These are phyloP conservation scores for Pedicia rivosa DNA, from an alignment of 2,888 invertebrate genomes.

Conservation along the genomic window DNA sequence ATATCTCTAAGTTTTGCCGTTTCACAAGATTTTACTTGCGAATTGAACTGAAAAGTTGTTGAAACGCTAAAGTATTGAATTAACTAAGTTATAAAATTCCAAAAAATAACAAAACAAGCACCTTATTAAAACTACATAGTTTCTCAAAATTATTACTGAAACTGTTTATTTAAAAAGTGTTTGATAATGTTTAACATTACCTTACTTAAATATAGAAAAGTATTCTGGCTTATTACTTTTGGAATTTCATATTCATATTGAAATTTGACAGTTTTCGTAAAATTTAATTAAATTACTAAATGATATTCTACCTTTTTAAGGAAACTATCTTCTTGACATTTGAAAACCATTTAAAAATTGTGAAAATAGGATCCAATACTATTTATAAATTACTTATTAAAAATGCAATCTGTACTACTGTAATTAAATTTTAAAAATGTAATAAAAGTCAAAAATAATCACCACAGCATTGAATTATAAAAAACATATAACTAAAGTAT, in stretches of 20 bases:
- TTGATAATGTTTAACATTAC: background rate
- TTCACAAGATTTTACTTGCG: constrained; percentile 1
- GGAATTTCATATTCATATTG: constrained; percentile 60
- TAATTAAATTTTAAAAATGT: too few relatives aligned
- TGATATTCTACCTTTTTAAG: constrained; percentile 42
- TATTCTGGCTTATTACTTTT: constrained; percentile 57
- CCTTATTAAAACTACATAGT: too few relatives aligned
- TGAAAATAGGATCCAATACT: too few relatives aligned
- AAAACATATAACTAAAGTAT: too few relatives aligned
- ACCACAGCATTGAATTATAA: too few relatives aligned
- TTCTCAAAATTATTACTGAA: too few relatives aligned
- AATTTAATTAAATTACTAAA: too few relatives aligned
- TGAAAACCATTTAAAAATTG: constrained; percentile 60
- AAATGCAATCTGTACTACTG: too few relatives aligned
- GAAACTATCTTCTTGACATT: constrained; percentile 57
- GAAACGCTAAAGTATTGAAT: background rate
- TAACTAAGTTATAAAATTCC: background rate
- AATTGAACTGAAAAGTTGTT: constrained; percentile 2
- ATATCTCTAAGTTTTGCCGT: constrained; percentile 31
- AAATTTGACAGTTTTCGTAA: too few relatives aligned
- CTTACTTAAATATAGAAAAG: constrained; percentile 38
- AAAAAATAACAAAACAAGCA: background rate
- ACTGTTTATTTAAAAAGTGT: too few relatives aligned
- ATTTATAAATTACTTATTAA: too few relatives aligned
- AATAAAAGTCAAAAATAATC: too few relatives aligned